Conservation (phyloP, 2,888 invertebrate genomes). For the Lycophotia porphyrea region DNA sequence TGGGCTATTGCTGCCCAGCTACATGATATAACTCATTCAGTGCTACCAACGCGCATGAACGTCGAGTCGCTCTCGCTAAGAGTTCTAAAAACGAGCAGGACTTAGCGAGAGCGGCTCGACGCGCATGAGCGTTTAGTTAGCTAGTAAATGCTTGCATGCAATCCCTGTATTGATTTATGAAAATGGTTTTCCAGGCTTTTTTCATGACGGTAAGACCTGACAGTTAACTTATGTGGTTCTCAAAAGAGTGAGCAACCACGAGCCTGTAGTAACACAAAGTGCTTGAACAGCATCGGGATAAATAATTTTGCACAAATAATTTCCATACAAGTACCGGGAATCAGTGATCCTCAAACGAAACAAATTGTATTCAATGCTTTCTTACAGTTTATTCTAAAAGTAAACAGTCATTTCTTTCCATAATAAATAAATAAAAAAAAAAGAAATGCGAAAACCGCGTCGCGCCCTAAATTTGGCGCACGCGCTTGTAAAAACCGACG, state of each 20-base stretch:
- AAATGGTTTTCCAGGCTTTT: no score
- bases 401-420: constrained; percentile 87
- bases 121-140: no score
- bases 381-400: constrained; percentile 89
- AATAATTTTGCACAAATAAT: constrained; percentile 52
- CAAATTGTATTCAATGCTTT: constrained; percentile 83
- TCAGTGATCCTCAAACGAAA: constrained; percentile 81
- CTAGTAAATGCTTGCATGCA: no score
- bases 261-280: constrained; percentile 7
- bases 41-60: no score
- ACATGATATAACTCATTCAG: no score
- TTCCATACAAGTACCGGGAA: constrained; percentile 63
- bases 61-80: no score
- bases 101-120: no score
- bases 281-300: constrained; percentile 18
- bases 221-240: constrained; percentile 10
- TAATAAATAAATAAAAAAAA: constrained; percentile 84
- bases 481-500: constrained; percentile 71
- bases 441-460: constrained; percentile 81
- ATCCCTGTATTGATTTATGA: no score
- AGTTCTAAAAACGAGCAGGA: no score
- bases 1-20: background rate
- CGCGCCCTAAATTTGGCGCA: constrained; percentile 72
- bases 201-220: no score
- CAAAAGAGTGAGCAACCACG: constrained; percentile 5